phyloP scores from a whole-genome alignment of 1,140 invertebrate genomes.

The Zaprionus taronus region DNA sequence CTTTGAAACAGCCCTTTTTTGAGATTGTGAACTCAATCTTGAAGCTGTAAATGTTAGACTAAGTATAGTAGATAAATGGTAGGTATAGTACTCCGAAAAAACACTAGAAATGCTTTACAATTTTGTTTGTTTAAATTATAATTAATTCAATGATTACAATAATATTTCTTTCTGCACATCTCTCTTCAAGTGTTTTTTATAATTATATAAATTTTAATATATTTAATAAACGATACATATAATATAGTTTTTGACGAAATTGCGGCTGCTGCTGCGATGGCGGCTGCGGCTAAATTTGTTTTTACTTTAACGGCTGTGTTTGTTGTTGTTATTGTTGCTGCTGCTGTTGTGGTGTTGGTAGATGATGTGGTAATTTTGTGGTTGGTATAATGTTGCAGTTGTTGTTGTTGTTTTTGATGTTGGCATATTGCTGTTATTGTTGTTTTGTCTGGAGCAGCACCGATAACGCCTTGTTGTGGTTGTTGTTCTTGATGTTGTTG shows the following conservation, averaged over 20 bases:
- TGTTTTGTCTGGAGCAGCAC: slow-evolving; percentile 65
- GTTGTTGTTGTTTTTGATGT: slow-evolving; percentile 46
- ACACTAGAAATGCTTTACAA: slow-evolving; percentile 41
- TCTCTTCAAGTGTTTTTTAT: slow-evolving; percentile 68
- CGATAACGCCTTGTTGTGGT: slow-evolving; percentile 47
- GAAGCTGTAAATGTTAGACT: no score
- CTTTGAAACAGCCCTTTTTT: no score
- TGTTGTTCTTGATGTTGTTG: slow-evolving; percentile 19
- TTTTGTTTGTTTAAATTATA: slow-evolving; percentile 79
- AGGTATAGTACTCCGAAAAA: slow-evolving; percentile 13
- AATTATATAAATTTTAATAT: slow-evolving; percentile 85
- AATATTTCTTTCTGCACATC: slow-evolving; percentile 79
- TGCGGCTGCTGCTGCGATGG: slow-evolving; percentile 63
- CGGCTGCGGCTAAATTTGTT: slow-evolving; percentile 55
- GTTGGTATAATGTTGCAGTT: slow-evolving; percentile 21
- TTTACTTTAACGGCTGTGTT: slow-evolving; percentile 59
- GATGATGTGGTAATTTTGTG: slow-evolving; percentile 38
- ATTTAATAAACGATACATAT: slow-evolving; percentile 84
- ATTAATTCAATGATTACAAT: slow-evolving; percentile 84
- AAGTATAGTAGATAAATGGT: neutral
- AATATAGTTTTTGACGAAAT: slow-evolving; percentile 82
- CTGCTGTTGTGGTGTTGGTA: slow-evolving; percentile 40
- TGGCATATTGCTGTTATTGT: slow-evolving; percentile 52
- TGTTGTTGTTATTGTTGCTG: slow-evolving; percentile 48
- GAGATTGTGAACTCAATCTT: no score